Percentiles rank a stretch among this genome's conserved stretches.
Evolutionary conservation across 2,888 invertebrate species (phyloP).

Genomic region (Myopa testacea): DNA sequence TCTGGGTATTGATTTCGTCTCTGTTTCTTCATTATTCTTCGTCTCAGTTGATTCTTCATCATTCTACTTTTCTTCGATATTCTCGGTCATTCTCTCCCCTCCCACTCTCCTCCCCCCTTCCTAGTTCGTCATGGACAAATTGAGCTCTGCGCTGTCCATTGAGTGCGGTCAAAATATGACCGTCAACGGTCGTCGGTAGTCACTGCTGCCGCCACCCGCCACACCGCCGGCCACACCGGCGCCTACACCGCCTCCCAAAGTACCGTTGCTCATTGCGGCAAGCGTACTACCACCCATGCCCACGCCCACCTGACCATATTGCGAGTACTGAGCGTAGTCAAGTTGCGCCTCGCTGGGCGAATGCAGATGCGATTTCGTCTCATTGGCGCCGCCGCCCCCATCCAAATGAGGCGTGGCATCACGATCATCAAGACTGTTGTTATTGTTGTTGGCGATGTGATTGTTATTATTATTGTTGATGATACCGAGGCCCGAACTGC

Average conservation of each 20-base stretch:
- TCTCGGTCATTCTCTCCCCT: not conserved
- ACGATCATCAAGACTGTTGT: conserved; percentile 63
- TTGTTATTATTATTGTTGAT: conserved; percentile 53
- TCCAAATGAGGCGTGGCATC: conserved; percentile 67
- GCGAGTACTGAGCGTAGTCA: conserved; percentile 65
- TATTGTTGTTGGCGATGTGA: conserved; percentile 57
- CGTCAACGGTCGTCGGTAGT: conserved; percentile 67
- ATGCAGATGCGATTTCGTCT: conserved; percentile 63
- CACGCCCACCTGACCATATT: conserved; percentile 59
- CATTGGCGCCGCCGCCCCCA: conserved; percentile 54
- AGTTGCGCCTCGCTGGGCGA: conserved; percentile 65
- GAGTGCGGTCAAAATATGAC: conserved; percentile 69
- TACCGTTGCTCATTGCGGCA: conserved; percentile 43
- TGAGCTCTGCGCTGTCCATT: conserved; percentile 62
- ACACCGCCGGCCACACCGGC: conserved; percentile 40
- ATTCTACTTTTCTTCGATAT: conserved; percentile 16
- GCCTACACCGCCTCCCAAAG: conserved; percentile 42
- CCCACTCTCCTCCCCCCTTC: not conserved
- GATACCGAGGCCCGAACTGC: conserved; percentile 51
- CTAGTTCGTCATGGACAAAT: conserved; percentile 62
- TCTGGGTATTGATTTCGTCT: too few species aligned
- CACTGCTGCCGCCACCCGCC: conserved; percentile 56
- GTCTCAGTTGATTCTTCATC: not conserved
- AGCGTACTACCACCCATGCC: conserved; percentile 44
- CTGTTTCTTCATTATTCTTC: not conserved